Evolutionary conservation across 2,113 vertebrate species (phyloP).

Genomic region (Delphinus delphis): DNA sequence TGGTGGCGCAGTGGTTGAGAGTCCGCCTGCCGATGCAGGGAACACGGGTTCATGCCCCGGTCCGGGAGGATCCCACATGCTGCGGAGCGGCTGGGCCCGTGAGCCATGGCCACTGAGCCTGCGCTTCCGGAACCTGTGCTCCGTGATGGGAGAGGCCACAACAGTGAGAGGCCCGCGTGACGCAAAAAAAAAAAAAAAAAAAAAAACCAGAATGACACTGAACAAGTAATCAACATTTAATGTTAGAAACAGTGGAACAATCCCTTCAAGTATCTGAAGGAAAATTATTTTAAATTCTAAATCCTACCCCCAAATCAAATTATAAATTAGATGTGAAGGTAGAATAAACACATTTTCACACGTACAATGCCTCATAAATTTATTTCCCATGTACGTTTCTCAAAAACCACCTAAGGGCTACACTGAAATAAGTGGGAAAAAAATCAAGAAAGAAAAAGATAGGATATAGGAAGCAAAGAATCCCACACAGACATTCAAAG

Average conservation of each 20-base stretch:
- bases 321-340: neutral
- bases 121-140: too few species aligned
- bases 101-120: too few species aligned
- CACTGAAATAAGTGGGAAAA: neutral
- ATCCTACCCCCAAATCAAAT: neutral
- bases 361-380: neutral
- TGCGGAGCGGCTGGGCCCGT: too few species aligned
- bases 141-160: too few species aligned
- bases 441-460: neutral
- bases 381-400: neutral
- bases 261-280: neutral
- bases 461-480: neutral
- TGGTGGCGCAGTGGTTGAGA: too few species aligned
- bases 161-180: too few species aligned
- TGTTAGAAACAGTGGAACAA: neutral
- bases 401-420: neutral
- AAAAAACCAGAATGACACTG: neutral
- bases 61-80: too few species aligned
- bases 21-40: too few species aligned
- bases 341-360: neutral
- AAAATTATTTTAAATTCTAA: neutral
- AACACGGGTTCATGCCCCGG: too few species aligned
- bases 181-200: neutral
- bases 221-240: neutral
- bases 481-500: neutral